A percentile compares a stretch with the other conserved stretches of the same genome.
These are phyloP conservation scores for Glyptemys insculpta DNA, from an alignment of 2,797 vertebrate species.

Conservation along the genomic window DNA sequence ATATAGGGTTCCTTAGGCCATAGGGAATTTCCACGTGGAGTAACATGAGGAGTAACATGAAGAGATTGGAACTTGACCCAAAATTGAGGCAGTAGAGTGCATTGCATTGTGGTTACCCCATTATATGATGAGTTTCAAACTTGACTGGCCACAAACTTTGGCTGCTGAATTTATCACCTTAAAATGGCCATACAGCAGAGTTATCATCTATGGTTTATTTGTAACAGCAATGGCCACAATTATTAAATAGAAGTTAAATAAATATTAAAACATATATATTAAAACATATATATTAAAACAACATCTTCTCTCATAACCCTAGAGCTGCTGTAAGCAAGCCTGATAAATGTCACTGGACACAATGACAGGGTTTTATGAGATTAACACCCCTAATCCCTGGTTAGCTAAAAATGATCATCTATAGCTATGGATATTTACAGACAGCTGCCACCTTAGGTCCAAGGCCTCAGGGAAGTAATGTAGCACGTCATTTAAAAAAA, in stretches of 20 bases:
- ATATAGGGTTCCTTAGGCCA: not conserved
- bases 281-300: not conserved
- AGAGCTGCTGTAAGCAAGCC: not conserved
- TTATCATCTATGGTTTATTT: not conserved
- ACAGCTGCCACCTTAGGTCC: not conserved
- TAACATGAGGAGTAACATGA: not conserved
- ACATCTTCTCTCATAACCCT: not conserved
- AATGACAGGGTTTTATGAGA: not conserved
- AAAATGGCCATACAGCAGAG: not conserved
- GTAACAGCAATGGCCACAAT: not conserved
- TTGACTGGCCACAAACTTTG: not conserved
- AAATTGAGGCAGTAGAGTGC: rapidly evolving
- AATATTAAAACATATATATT: not conserved
- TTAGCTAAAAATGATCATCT: not conserved
- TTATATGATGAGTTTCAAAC: not conserved
- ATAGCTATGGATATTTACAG: not conserved
- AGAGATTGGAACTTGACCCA: not conserved
- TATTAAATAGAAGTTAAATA: not conserved
- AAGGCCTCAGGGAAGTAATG: constrained; percentile 16
- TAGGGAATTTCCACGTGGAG: not conserved
- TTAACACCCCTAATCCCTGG: not conserved
- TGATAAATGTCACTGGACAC: not conserved
- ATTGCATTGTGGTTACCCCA: not conserved
- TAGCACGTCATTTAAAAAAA: not conserved
- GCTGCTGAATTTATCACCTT: not conserved